Percentiles rank a stretch among this genome's conserved stretches.
phyloP scores from a whole-genome alignment of 2,888 invertebrate genomes.

The Agonopterix alstromeriana region DNA sequence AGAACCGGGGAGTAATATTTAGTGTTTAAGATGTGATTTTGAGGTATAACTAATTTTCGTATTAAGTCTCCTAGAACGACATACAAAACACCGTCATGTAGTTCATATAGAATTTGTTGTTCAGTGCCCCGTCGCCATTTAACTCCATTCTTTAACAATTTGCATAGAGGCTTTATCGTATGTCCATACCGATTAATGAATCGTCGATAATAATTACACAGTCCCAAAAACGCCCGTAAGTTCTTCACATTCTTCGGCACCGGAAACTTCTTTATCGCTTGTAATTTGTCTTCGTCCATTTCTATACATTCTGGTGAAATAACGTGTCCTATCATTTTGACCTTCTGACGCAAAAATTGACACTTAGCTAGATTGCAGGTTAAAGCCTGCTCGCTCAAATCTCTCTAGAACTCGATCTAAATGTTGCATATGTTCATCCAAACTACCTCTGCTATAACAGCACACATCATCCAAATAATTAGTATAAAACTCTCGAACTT shows the following conservation, averaged over 20 bases:
- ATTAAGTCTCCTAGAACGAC: too few species aligned
- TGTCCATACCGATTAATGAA: neutral
- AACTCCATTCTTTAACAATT: neutral
- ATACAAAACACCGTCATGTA: too few species aligned
- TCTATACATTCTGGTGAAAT: slow-evolving; percentile 1
- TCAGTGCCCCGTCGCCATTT: neutral
- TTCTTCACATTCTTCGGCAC: slow-evolving; percentile 18
- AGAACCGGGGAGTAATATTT: slow-evolving; percentile 4
- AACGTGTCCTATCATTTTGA: slow-evolving; percentile 5
- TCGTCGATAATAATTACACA: slow-evolving; percentile 7
- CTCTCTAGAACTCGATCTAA: neutral
- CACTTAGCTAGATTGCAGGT: neutral
- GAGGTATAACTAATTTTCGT: too few species aligned
- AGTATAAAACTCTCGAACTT: slow-evolving; percentile 2
- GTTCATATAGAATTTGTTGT: neutral
- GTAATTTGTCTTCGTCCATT: slow-evolving; percentile 7
- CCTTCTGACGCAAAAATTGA: neutral
- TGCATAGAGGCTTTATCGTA: neutral
- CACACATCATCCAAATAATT: slow-evolving; percentile 8
- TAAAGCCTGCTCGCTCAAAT: neutral
- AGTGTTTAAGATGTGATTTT: neutral
- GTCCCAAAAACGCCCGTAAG: slow-evolving; percentile 15
- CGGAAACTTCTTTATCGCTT: slow-evolving; percentile 19
- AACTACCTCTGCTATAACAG: slow-evolving; percentile 1
- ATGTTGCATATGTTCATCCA: slow-evolving; percentile 3